phyloP scores from a whole-genome alignment of 2,113 vertebrate genomes.

The Acanthisitta chloris region DNA sequence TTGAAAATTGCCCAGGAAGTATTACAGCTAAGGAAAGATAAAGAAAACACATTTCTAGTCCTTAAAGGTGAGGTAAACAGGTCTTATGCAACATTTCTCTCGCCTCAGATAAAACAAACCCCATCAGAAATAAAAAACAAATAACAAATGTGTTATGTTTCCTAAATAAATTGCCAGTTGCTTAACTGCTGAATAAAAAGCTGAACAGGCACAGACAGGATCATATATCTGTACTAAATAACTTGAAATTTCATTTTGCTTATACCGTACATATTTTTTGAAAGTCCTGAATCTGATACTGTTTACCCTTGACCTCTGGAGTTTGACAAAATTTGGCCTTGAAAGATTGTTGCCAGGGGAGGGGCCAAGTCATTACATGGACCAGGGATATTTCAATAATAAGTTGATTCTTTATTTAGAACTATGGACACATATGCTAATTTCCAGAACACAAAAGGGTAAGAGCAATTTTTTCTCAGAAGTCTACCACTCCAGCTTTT shows the following conservation, averaged over 20 bases:
- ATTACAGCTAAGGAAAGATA: not conserved
- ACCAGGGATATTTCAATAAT: not conserved
- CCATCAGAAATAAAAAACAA: not conserved
- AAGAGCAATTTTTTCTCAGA: not conserved
- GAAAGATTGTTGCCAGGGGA: not conserved
- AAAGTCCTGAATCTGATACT: not conserved
- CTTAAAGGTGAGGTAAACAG: not conserved
- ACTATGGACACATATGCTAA: not conserved
- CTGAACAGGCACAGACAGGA: not conserved
- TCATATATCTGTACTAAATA: not conserved
- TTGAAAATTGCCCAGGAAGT: not conserved
- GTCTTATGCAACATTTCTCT: not conserved
- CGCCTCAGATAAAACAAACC: not conserved
- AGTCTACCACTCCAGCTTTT: not conserved
- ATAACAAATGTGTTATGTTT: not conserved
- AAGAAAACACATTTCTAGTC: not conserved
- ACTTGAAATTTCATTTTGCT: not conserved
- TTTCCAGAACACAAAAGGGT: not conserved
- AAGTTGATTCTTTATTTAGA: not conserved
- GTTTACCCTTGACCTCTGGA: not conserved
- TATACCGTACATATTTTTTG: not conserved
- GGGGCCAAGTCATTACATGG: not conserved
- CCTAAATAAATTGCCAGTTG: not conserved
- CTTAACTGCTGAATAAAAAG: not conserved
- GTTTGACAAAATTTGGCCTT: not conserved